These are phyloP conservation scores for Argentina silus DNA, from an alignment of 2,797 vertebrate genomes.

Conservation along the genomic window DNA sequence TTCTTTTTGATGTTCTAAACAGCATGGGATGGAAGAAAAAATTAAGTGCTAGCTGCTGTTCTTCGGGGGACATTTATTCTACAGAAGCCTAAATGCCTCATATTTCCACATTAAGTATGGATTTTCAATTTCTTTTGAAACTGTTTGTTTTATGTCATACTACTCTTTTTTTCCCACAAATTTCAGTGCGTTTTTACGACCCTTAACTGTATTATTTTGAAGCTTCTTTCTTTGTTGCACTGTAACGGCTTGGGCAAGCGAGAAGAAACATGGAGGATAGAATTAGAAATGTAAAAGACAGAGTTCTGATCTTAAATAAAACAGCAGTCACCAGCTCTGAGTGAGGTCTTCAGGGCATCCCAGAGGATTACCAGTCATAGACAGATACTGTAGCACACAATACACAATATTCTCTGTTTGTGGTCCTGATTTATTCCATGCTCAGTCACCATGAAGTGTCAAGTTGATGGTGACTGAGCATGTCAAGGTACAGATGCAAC, in stretches of 20 bases:
- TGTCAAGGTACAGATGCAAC: no score
- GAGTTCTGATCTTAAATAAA: no score
- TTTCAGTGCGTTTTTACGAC: background rate
- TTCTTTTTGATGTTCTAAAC: constrained; percentile 72
- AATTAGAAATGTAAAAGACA: background rate
- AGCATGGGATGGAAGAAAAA: constrained; percentile 53
- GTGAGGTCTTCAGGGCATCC: background rate
- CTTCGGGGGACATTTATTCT: constrained; percentile 67
- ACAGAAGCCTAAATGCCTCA: constrained; percentile 57
- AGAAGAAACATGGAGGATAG: background rate
- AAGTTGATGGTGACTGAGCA: constrained; percentile 5
- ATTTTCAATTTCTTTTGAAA: constrained; percentile 49
- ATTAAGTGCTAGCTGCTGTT: constrained; percentile 28
- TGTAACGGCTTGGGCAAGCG: background rate
- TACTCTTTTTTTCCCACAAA: background rate
- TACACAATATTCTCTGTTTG: no score
- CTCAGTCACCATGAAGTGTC: no score
- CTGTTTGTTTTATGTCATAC: constrained; percentile 10
- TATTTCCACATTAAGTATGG: constrained; percentile 54
- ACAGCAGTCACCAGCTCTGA: background rate
- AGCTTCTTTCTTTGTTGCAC: background rate
- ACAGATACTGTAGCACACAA: no score
- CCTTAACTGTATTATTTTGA: background rate
- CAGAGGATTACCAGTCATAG: background rate
- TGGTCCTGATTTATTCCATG: no score